These are phyloP conservation scores for Mus spretus DNA, from an alignment of 2,797 vertebrate species.

Conservation along the genomic window DNA sequence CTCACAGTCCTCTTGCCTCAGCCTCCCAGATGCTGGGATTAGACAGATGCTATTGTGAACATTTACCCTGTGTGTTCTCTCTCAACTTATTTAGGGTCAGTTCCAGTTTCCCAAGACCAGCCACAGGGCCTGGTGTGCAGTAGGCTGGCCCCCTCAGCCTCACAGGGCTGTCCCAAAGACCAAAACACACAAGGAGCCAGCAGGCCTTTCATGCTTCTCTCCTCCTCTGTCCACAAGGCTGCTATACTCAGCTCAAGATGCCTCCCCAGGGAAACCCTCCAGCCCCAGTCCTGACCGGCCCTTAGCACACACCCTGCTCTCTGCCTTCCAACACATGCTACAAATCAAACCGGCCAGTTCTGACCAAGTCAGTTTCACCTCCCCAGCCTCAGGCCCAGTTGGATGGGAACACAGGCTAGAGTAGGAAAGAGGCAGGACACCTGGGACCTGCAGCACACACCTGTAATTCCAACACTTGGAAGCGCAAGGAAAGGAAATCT, in stretches of 20 bases:
- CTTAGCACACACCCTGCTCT: neutral
- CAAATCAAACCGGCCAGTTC: neutral
- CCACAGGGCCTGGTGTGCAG: neutral
- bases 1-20: neutral
- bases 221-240: neutral
- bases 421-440: neutral
- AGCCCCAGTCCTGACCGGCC: neutral
- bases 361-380: neutral
- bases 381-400: constrained; percentile 20
- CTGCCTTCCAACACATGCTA: neutral
- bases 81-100: neutral
- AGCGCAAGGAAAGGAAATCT: no score
- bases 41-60: neutral
- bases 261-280: constrained; percentile 21
- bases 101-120: neutral
- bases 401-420: neutral
- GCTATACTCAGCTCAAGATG: neutral
- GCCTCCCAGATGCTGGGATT: neutral
- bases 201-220: neutral
- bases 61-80: neutral
- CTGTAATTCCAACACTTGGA: neutral
- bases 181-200: neutral
- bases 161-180: neutral
- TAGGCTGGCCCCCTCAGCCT: neutral
- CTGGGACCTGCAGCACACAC: no score